Conservation (phyloP, 2,888 invertebrate species). For the Drosophila infuscata region DNA sequence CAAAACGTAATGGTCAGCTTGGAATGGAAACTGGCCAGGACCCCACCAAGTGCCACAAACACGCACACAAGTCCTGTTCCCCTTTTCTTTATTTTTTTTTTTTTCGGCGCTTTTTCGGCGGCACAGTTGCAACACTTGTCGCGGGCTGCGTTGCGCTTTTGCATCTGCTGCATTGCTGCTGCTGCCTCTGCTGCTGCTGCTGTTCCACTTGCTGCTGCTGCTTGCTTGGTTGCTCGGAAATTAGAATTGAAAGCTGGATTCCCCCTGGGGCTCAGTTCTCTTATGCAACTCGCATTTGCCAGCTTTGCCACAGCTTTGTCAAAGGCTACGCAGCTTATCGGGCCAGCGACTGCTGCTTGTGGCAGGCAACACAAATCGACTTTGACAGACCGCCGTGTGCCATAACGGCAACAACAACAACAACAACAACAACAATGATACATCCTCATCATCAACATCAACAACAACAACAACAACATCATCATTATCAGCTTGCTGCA, state of each 20-base stretch:
- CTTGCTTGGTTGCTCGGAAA: conserved; percentile 18
- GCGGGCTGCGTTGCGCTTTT: conserved; percentile 43
- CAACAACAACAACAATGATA: conserved; percentile 15
- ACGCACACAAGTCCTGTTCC: conserved; percentile 57
- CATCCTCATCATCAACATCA: conserved; percentile 12
- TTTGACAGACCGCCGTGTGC: conserved; percentile 71
- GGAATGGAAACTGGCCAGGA: conserved; percentile 32
- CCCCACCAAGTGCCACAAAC: conserved; percentile 21
- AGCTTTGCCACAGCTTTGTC: conserved; percentile 29
- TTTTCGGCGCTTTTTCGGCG: conserved; percentile 53
- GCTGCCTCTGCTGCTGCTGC: conserved; percentile 4
- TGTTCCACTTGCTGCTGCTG: conserved; percentile 11
- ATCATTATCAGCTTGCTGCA: conserved; percentile 44
- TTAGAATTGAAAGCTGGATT: conserved; percentile 52
- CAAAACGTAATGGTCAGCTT: conserved; percentile 40
- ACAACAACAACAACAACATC: conserved; percentile 14
- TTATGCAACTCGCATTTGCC: background rate
- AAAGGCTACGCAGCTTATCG: conserved; percentile 58
- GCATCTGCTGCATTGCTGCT: conserved; percentile 26
- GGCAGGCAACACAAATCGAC: conserved; percentile 68
- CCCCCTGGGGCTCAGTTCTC: background rate
- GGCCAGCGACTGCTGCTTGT: conserved; percentile 55
- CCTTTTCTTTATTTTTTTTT: background rate
- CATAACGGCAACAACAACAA: conserved; percentile 23
- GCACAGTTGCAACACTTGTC: conserved; percentile 68